Conservation (phyloP, 2,113 vertebrate genomes). For the Oryzias javanicus region DNA sequence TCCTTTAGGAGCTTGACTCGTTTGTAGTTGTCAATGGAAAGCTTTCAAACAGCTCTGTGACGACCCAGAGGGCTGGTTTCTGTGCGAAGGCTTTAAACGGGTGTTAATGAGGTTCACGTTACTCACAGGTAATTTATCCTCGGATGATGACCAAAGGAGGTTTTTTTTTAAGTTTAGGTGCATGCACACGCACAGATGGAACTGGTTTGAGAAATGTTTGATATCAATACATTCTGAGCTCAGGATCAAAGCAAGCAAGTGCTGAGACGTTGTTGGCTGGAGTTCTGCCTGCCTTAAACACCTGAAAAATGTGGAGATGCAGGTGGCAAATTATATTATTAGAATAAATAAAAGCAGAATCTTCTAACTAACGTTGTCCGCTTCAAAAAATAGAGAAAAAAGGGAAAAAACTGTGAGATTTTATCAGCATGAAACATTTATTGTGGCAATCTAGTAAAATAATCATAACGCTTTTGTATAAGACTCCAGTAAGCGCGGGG, state of each 20-base stretch:
- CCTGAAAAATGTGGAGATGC: conserved; percentile 28
- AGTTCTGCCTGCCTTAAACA: conserved; percentile 32
- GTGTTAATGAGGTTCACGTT: conserved; percentile 56
- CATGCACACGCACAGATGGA: conserved; percentile 50
- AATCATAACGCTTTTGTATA: conserved; percentile 18
- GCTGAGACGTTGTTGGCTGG: conserved; percentile 48
- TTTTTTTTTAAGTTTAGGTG: conserved; percentile 10
- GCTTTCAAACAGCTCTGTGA: conserved; percentile 22
- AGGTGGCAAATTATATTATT: conserved; percentile 19
- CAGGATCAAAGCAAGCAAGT: conserved; percentile 53
- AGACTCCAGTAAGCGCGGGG: conserved; percentile 31
- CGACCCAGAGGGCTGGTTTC: conserved; percentile 23
- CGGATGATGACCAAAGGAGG: conserved; percentile 1
- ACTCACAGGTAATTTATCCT: conserved; percentile 46
- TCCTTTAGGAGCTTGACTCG: conserved; percentile 50
- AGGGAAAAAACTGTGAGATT: conserved; percentile 19
- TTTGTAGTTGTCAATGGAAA: conserved; percentile 45
- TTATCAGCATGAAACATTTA: conserved; percentile 44
- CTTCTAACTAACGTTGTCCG: conserved; percentile 9
- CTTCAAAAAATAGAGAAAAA: background rate
- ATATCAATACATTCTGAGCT: conserved; percentile 39
- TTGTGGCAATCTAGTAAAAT: conserved; percentile 25
- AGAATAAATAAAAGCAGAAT: conserved; percentile 4
- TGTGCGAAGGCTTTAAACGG: conserved; percentile 17
- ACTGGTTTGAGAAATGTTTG: conserved; percentile 44